Conservation (phyloP, 2,113 vertebrate genomes). For the Saccopteryx leptura region DNA sequence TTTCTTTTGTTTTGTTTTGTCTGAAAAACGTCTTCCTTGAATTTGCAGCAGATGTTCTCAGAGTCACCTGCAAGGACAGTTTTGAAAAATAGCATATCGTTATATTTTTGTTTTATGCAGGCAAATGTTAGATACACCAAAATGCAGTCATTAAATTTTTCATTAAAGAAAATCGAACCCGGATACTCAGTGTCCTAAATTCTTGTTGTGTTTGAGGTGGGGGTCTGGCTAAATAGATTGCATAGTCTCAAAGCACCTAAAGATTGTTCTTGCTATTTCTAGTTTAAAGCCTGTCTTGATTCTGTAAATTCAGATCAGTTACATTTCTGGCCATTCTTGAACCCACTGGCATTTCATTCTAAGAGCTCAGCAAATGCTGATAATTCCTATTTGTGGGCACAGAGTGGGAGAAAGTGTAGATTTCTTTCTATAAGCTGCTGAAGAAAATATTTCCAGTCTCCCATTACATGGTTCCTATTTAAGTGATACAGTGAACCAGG, state of each 20-base stretch:
- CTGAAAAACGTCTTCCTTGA: background rate
- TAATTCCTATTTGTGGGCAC: background rate
- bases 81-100: background rate
- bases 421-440: background rate
- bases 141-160: background rate
- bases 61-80: background rate
- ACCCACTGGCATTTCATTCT: background rate
- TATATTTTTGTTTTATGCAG: background rate
- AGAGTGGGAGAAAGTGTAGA: too few relatives aligned
- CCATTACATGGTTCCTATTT: background rate
- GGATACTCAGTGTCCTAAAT: background rate
- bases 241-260: background rate
- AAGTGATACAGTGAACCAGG: background rate
- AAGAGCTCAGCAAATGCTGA: background rate
- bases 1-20: background rate
- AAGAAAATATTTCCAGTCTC: background rate
- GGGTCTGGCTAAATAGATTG: background rate
- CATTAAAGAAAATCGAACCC: background rate
- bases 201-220: background rate
- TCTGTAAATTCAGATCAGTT: background rate
- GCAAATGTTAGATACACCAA: background rate
- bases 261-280: background rate
- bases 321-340: background rate
- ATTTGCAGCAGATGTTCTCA: background rate
- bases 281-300: background rate